phyloP scores from a whole-genome alignment of 1,140 invertebrate genomes.

The Arctopsyche grandis region DNA sequence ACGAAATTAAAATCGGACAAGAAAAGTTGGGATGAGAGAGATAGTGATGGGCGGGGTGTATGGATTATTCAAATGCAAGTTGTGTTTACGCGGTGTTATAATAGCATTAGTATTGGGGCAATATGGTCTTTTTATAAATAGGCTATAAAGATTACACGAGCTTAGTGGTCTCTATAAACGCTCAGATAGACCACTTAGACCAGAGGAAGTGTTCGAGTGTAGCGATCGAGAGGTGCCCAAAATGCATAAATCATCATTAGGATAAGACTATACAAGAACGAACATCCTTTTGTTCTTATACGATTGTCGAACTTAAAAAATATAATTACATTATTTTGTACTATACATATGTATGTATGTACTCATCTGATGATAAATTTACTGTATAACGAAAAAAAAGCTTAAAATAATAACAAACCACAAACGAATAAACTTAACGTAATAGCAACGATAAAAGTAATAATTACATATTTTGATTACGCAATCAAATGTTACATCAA shows the following conservation, averaged over 20 bases:
- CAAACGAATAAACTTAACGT: no score
- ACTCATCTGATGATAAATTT: no score
- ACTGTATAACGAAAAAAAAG: no score
- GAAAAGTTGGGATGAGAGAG: neutral
- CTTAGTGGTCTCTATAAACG: neutral
- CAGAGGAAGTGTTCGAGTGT: slow-evolving; percentile 8
- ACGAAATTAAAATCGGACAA: no score
- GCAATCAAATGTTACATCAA: no score
- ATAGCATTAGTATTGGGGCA: slow-evolving; percentile 2
- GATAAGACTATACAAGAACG: neutral
- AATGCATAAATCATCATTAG: slow-evolving; percentile 8
- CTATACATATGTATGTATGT: no score
- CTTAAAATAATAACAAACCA: no score
- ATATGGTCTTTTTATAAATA: slow-evolving; percentile 35
- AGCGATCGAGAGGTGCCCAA: neutral
- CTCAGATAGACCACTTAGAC: neutral
- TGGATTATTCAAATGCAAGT: slow-evolving; percentile 1
- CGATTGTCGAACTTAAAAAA: no score
- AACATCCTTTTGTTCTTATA: no score
- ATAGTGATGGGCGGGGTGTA: neutral
- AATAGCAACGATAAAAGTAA: no score
- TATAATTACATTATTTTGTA: no score
- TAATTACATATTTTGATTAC: no score
- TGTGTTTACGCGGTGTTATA: neutral
- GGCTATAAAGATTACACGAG: slow-evolving; percentile 8